phyloP scores from a whole-genome alignment of 2,888 invertebrate species.

The Cephus nigrinus region DNA sequence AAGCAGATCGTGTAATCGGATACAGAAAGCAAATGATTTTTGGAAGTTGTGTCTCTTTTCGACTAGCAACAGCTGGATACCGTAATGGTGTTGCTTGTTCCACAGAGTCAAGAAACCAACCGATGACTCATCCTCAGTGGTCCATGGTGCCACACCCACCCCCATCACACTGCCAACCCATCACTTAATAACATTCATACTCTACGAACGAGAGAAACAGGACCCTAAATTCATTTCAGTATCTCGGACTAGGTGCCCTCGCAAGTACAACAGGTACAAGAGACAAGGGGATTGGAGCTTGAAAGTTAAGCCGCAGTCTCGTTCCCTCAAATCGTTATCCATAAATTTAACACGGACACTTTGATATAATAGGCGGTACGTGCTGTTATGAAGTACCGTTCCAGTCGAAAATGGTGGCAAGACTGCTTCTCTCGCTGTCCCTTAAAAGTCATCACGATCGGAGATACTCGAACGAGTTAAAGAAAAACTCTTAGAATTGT shows the following conservation, averaged over 20 bases:
- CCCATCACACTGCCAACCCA: conserved; percentile 24
- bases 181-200: background rate
- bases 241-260: background rate
- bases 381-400: background rate
- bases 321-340: background rate
- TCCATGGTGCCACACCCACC: conserved; percentile 47
- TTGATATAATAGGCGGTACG: background rate
- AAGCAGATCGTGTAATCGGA: background rate
- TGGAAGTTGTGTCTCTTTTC: background rate
- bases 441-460: background rate
- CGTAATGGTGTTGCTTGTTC: background rate
- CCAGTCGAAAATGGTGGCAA: background rate
- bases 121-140: conserved; percentile 44
- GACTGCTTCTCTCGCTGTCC: background rate
- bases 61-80: background rate
- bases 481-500: background rate
- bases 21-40: background rate
- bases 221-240: background rate
- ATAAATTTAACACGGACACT: background rate
- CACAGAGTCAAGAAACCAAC: conserved; percentile 9
- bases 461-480: background rate
- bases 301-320: background rate
- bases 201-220: background rate
- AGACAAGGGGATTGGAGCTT: background rate
- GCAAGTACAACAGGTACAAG: background rate